Base-by-base conservation (phyloP, 1,140 invertebrate genomes). In the Heliconius hermathena region DNA sequence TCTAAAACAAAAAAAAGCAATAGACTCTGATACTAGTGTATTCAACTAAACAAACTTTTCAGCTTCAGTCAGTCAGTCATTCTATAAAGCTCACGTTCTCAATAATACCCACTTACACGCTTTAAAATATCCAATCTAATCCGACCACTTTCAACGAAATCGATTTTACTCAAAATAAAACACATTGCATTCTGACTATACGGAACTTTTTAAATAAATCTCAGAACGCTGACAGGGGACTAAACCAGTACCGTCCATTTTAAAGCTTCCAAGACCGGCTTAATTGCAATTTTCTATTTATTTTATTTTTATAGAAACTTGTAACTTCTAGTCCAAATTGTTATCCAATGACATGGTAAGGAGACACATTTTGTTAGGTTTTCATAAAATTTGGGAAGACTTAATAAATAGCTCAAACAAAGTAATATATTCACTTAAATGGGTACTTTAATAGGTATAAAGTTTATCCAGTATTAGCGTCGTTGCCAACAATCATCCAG, bases 121-220 rank as follows among this genome's bases (percentile, higher is more conserved):
- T 26, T 26, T 66, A 73, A 73, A 74, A 74, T 52, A 74, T 52
- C 49, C 13, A 13, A 54, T 74, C 8, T 49, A 54, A 41, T 36
- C 54, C 81, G 74, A 82, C 74, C 76, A 78, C 81, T 81, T 73
- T 77, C 76, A 81, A 81, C 71, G 82, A 76, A 77, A 84, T 83
- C 78, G 81, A 82, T 85, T 81, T 85, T 81, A 81, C 77, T 74
- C 76, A 57, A 81, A 85, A 83, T 85, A 88, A 86, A 89, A 85
- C 79, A 86, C 78, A 81, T 81, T 71, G 71, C 71, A 60, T 81
- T 60, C 78, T 77, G 71, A 77, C 78, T 81, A 78, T 74, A 78
- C 79, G 75, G 77, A 91, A 91, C 88, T 91, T 91, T 91, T 88
- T 88, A 90, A 91, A 91, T 91, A 90, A 91, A 91, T 91, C 86